These are phyloP conservation scores for Phoxinus phoxinus DNA, from an alignment of 2,113 vertebrate species.

Conservation along the genomic window DNA sequence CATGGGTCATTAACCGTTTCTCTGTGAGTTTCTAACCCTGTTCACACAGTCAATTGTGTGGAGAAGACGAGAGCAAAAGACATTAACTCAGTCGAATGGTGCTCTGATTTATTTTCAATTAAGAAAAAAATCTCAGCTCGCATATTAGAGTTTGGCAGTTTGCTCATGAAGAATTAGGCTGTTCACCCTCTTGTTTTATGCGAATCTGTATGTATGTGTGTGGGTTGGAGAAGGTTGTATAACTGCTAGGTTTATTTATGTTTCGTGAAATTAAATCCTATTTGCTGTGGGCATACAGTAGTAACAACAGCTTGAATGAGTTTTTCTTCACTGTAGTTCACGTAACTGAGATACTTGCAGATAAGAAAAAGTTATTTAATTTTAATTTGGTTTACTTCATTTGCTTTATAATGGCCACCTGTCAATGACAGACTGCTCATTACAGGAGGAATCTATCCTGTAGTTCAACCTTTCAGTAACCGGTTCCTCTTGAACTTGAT, in stretches of 20 bases:
- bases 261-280: neutral
- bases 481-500: conserved; percentile 20
- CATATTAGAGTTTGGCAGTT: conserved; percentile 42
- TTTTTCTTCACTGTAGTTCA: conserved; percentile 9
- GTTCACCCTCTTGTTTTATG: conserved; percentile 10
- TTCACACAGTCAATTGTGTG: conserved; percentile 50
- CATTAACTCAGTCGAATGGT: conserved; percentile 42
- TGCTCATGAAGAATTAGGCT: neutral
- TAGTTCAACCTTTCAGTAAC: conserved; percentile 35
- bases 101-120: conserved; percentile 64
- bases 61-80: conserved; percentile 47
- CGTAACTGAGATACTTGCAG: neutral
- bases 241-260: conserved; percentile 15
- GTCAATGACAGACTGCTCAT: conserved; percentile 3
- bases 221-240: neutral
- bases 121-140: conserved; percentile 50
- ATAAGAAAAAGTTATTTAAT: neutral
- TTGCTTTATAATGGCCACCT: neutral
- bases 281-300: neutral
- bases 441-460: conserved; percentile 10
- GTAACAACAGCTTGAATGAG: neutral
- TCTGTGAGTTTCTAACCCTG: conserved; percentile 37
- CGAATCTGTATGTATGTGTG: conserved; percentile 1
- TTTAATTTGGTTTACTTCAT: neutral
- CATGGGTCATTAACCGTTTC: conserved; percentile 59